Conservation (phyloP, 2,888 invertebrate species). For the Conomelus anceps region DNA sequence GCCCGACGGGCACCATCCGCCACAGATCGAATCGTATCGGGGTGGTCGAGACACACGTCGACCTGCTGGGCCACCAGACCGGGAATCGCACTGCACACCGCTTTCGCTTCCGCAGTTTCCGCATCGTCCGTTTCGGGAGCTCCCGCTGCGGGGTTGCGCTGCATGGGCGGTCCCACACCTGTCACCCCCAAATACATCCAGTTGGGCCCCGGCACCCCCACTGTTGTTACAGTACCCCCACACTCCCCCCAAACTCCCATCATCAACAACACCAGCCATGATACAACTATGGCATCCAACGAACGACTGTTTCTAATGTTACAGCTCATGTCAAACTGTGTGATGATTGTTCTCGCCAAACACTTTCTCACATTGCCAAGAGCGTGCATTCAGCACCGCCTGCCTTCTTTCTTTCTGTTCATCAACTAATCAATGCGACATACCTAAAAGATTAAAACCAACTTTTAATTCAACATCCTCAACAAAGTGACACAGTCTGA, state of each 20-base stretch:
- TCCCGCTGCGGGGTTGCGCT: conserved; percentile 31
- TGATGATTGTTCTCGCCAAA: neutral
- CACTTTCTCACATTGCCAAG: neutral
- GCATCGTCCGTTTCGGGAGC: conserved; percentile 32
- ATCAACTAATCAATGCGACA: neutral
- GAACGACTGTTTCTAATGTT: neutral
- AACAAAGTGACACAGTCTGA: neutral
- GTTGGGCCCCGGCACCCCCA: neutral
- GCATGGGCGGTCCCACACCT: conserved; percentile 38
- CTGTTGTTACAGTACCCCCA: neutral
- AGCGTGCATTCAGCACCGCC: neutral
- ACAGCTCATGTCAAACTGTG: neutral
- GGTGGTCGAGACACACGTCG: conserved; percentile 79
- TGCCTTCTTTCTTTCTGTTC: neutral
- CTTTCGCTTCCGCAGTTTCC: conserved; percentile 34
- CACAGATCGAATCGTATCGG: conserved; percentile 72
- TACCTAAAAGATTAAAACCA: neutral
- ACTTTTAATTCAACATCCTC: neutral
- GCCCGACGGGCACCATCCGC: conserved; percentile 74
- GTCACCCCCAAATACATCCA: conserved; percentile 40
- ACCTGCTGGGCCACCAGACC: conserved; percentile 42
- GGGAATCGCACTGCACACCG: conserved; percentile 39
- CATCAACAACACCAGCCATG: neutral
- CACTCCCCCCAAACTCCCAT: neutral
- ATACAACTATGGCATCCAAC: neutral